A percentile compares a stretch with the other conserved stretches of the same genome.
Conservation (phyloP, 1,140 invertebrate species). For the Phymastichus coffea region DNA sequence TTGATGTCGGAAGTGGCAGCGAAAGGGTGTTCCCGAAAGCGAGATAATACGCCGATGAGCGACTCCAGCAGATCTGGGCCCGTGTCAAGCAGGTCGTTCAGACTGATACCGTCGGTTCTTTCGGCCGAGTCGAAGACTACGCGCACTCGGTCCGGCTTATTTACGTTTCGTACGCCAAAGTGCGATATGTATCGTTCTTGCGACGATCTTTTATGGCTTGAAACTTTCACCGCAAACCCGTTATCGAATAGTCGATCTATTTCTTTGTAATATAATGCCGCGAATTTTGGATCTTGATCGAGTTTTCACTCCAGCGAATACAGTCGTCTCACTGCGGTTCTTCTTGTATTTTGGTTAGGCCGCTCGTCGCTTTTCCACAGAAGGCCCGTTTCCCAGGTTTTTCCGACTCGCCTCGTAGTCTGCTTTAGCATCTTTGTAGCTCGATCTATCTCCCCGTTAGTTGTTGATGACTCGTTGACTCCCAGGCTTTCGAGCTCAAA, state of each 20-base stretch:
- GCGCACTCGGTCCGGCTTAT: background rate
- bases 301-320: background rate
- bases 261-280: background rate
- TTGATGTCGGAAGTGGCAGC: slow-evolving; percentile 19
- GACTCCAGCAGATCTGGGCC: background rate
- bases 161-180: background rate
- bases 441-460: background rate
- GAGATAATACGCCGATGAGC: slow-evolving; percentile 36
- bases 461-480: background rate
- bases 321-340: background rate
- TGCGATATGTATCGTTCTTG: background rate
- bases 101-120: background rate
- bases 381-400: background rate
- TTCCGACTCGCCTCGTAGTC: background rate
- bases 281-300: background rate
- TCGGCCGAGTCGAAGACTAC: background rate
- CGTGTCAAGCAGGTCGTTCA: background rate
- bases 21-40: slow-evolving; percentile 29
- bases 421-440: background rate
- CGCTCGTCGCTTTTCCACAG: background rate
- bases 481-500: background rate
- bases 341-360: too few species aligned
- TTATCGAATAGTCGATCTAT: background rate
- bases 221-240: background rate
- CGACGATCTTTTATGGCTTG: too few species aligned